These are phyloP conservation scores for Epizoanthus illoricatus DNA, from an alignment of 92 coral and sea anemone genomes.

Conservation along the genomic window DNA sequence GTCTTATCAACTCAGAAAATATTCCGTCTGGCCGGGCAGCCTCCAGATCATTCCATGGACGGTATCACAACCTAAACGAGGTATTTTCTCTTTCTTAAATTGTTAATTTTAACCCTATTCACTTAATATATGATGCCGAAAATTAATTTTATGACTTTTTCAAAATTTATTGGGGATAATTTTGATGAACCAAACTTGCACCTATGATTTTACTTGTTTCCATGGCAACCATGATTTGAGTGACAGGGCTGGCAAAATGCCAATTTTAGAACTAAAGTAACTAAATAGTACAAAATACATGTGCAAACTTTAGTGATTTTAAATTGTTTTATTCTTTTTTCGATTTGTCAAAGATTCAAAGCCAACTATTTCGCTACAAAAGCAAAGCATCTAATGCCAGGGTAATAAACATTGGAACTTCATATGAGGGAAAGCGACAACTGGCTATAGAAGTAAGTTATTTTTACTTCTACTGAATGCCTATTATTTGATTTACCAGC, in stretches of 20 bases:
- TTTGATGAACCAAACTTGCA: no score
- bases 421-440: constrained; percentile 12
- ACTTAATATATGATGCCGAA: no score
- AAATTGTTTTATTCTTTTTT: not conserved
- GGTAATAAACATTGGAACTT: constrained; percentile 20
- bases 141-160: no score
- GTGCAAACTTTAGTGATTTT: not conserved
- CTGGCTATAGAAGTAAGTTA: constrained; percentile 10
- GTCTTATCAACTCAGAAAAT: not conserved
- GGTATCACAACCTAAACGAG: constrained; percentile 17
- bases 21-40: not conserved
- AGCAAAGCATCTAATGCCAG: not conserved
- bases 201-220: no score
- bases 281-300: not conserved
- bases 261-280: not conserved
- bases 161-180: no score
- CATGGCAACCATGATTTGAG: no score
- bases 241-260: no score
- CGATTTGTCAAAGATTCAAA: not conserved
- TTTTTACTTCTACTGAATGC: not conserved
- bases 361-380: constrained; percentile 4
- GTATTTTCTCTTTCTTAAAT: not conserved
- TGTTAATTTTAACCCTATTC: no score
- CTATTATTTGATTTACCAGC: no score
- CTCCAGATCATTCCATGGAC: not conserved